These are phyloP conservation scores for Mohoua ochrocephala DNA, from an alignment of 2,113 vertebrate species.

Conservation along the genomic window DNA sequence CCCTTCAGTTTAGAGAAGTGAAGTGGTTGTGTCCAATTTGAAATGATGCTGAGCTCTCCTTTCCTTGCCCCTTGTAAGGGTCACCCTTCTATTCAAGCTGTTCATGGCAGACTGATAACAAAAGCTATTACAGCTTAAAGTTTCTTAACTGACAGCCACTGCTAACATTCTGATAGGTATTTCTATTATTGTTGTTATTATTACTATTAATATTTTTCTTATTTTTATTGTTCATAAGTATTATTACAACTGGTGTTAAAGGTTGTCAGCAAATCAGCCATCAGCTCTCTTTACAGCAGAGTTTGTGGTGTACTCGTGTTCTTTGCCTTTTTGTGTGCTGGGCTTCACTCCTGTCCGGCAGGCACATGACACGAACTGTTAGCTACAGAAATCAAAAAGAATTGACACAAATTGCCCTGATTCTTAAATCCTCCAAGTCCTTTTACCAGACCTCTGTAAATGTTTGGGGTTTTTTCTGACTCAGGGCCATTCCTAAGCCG, in stretches of 20 bases:
- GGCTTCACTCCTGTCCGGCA: neutral
- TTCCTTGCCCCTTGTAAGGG: neutral
- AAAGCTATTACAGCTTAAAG: neutral
- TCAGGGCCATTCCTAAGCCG: neutral
- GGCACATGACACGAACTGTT: accelerated
- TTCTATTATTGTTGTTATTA: too few relatives aligned
- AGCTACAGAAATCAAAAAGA: neutral
- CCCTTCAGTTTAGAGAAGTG: neutral
- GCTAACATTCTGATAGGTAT: neutral
- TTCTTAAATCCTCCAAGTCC: neutral
- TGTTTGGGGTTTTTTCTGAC: neutral
- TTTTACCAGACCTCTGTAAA: neutral
- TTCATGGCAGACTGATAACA: neutral
- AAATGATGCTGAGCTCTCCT: neutral
- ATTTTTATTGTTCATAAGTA: neutral
- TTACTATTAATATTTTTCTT: too few relatives aligned
- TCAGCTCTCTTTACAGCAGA: neutral
- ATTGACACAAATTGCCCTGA: neutral
- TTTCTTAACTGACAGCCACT: neutral
- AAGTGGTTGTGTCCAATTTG: neutral
- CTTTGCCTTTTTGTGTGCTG: neutral
- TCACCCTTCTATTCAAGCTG: neutral
- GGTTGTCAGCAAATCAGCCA: neutral
- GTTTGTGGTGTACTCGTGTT: neutral
- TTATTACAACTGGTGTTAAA: neutral